These are phyloP conservation scores for Pundamilia nyererei DNA, from an alignment of 2,113 vertebrate species.

Conservation along the genomic window DNA sequence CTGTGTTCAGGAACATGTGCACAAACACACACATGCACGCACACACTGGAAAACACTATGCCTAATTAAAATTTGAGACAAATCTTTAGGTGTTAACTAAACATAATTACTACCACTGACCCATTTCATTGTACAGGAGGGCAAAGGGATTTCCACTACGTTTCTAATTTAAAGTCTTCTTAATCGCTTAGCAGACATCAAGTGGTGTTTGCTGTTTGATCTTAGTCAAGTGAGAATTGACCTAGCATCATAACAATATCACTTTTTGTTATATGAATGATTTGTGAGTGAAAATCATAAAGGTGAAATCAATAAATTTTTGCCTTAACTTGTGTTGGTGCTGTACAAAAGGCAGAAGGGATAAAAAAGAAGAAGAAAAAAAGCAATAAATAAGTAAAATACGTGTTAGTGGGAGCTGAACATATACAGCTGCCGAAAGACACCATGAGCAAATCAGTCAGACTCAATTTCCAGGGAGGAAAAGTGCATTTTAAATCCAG, in stretches of 20 bases:
- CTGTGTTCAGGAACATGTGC: not conserved
- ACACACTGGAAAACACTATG: not conserved
- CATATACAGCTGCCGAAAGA: not conserved
- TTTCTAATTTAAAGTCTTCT: constrained; percentile 8
- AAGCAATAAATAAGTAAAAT: not conserved
- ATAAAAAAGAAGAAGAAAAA: not conserved
- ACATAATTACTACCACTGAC: not conserved
- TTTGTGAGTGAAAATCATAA: not conserved
- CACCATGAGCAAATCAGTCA: not conserved
- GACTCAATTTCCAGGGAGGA: not conserved
- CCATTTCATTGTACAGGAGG: not conserved
- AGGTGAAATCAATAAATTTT: rapidly evolving
- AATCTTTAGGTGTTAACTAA: not conserved
- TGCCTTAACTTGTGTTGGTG: not conserved
- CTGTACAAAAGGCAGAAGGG: not conserved
- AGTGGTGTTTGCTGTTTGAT: not conserved
- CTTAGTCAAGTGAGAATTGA: not conserved
- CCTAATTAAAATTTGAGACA: not conserved
- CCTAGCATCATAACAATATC: not conserved
- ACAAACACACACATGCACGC: not conserved
- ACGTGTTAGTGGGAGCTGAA: not conserved
- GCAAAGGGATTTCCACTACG: not conserved
- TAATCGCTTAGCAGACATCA: not conserved
- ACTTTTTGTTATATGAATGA: not conserved
- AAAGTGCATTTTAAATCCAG: not conserved